Evolutionary conservation across 2,797 vertebrate species (phyloP), one percentile per base, ranked within the genome.

Genomic region (Bryconaethiops microstoma): DNA sequence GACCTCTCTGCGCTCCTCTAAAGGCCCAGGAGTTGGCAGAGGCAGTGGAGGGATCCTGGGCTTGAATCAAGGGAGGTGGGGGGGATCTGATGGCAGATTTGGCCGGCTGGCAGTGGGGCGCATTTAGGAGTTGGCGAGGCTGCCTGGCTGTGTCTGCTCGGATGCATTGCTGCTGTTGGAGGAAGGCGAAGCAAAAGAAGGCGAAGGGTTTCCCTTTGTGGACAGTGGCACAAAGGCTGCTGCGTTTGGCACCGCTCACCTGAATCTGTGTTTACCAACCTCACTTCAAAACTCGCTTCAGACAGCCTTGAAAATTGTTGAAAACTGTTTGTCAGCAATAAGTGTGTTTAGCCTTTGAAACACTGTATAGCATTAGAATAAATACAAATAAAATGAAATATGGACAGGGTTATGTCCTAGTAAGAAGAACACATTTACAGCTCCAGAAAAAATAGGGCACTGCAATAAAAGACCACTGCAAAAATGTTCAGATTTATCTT

Each of bases 21-120:
- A 81, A 87, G 78, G 82, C 89, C 90, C 89, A 91, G 89, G 84
- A 87, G 74, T 87, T 90, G 77, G 91, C 91, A 91, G 88, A 88
- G 88, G 87, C 84, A 85, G 78, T 84, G 83, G 25, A 13, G 29
- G 78, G 82, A 82, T 74, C 77, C 77, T 54, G 29, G 60, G 50
- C 10, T 23, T 40, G 60, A 39, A 12, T 39, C 1, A 21, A 62
- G 52, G 52, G 60, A 48, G 74, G 75, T 0, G 12, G 14, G 62
- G 21, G 62, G 82, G 78, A 81, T 88, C 76, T 74, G 79, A 85
- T 71, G 82, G 84, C 77, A 62, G 76, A 82, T 83, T 84, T 86
- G 87, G 84, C 78, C 54, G 83, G 59, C 79, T 81, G 78, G 82
- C 76, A 69, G 81, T 29, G 80, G 52, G 55, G 79, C 42, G 63